A percentile compares a stretch with the other conserved stretches of the same genome.
These are phyloP conservation scores for Muntiacus muntjak DNA, from an alignment of 2,113 vertebrate genomes.

Conservation along the genomic window DNA sequence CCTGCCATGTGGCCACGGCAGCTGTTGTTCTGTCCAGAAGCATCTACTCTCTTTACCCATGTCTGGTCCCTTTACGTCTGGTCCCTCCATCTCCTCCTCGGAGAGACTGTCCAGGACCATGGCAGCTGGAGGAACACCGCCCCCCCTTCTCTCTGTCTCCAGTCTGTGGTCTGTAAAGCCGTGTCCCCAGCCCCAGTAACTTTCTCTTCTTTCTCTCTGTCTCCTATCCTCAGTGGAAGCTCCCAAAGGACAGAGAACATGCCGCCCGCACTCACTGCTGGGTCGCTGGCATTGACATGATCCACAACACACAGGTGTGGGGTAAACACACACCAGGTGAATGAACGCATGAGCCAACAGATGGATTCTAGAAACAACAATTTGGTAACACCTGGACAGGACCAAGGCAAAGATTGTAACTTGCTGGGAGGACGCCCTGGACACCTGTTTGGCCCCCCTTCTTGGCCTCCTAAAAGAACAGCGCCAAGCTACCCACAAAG, in stretches of 20 bases:
- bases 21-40: neutral
- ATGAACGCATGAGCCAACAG: neutral
- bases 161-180: neutral
- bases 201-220: neutral
- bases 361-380: neutral
- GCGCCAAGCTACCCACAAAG: neutral
- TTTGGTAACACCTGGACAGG: neutral
- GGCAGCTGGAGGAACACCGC: neutral
- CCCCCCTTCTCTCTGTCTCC: neutral
- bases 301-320: neutral
- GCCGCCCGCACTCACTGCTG: neutral
- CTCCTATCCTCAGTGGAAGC: neutral
- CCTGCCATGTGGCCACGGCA: neutral
- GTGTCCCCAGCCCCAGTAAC: neutral
- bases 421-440: neutral
- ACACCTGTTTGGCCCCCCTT: neutral
- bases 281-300: no score
- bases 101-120: neutral
- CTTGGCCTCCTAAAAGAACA: slow-evolving; percentile 73
- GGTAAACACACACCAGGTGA: neutral
- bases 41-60: neutral
- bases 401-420: neutral
- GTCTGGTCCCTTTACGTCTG: neutral
- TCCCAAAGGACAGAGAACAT: neutral
- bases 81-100: neutral